Percentiles rank a stretch among this genome's conserved stretches.
These are phyloP conservation scores for Drosophila ercepeae DNA, from an alignment of 1,140 invertebrate genomes.

Conservation along the genomic window DNA sequence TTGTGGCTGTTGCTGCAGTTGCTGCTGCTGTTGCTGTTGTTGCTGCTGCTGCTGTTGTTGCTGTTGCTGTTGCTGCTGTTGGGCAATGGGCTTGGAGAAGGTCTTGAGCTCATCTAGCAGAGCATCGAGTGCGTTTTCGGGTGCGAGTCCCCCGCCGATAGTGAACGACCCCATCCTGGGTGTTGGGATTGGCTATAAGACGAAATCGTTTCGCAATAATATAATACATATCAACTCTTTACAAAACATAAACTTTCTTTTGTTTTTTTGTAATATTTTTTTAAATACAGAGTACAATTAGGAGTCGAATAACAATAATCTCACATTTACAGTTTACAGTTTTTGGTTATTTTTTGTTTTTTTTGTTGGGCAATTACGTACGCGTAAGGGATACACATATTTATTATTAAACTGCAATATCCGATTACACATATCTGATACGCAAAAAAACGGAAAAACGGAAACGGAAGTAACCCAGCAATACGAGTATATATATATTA, in stretches of 20 bases:
- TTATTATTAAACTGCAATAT: conserved; percentile 44
- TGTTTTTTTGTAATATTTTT: neutral
- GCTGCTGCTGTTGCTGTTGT: conserved; percentile 29
- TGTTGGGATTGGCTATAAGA: conserved; percentile 83
- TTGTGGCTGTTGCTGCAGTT: conserved; percentile 32
- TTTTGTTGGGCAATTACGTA: conserved; percentile 7
- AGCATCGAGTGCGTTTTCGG: conserved; percentile 97
- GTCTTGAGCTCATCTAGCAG: conserved; percentile 96
- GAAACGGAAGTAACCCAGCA: conserved; percentile 23
- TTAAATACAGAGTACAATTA: conserved; percentile 6
- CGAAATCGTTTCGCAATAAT: conserved; percentile 15
- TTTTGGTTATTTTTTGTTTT: neutral
- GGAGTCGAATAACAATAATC: conserved; percentile 21
- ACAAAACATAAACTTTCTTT: neutral
- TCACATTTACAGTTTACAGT: conserved; percentile 11
- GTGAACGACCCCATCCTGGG: conserved; percentile 87
- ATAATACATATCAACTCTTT: conserved; percentile 32
- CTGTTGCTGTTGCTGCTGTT: conserved; percentile 65
- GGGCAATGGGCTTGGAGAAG: conserved; percentile 88
- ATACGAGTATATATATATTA: conserved; percentile 16
- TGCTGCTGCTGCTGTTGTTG: conserved; percentile 59
- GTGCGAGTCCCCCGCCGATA: conserved; percentile 88
- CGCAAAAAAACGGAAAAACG: neutral
- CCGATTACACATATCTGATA: conserved; percentile 14
- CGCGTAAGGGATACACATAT: conserved; percentile 52